Evolutionary conservation across 2,113 vertebrate species (phyloP).

Genomic region (Harpagus bidentatus): DNA sequence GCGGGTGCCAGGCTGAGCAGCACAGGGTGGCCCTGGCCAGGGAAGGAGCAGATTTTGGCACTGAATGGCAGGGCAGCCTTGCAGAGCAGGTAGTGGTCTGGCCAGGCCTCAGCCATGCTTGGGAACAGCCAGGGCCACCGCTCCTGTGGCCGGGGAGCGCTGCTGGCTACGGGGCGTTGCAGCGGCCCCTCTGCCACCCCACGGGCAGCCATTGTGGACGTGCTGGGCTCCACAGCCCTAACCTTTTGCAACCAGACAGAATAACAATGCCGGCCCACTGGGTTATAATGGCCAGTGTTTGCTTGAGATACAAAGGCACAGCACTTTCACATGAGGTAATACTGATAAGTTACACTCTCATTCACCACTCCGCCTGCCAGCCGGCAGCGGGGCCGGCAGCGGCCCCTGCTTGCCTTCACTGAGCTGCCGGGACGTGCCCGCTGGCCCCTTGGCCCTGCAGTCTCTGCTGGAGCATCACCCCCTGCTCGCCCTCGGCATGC

Average conservation of each 20-base stretch:
- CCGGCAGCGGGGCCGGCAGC: background rate
- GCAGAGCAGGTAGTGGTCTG: background rate
- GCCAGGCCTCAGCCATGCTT: background rate
- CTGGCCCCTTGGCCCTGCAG: rapidly evolving
- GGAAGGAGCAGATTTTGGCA: background rate
- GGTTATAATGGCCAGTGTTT: conserved; percentile 59
- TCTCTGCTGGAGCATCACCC: background rate
- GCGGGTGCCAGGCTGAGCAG: background rate
- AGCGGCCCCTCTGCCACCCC: background rate
- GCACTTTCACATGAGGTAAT: conserved; percentile 70
- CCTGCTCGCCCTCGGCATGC: rapidly evolving
- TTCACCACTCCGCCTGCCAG: background rate
- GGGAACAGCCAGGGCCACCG: background rate
- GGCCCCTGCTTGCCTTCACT: background rate
- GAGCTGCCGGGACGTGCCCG: background rate
- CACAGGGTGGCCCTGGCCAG: background rate
- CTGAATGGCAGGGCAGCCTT: background rate
- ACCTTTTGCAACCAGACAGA: conserved; percentile 51
- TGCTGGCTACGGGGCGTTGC: rapidly evolving
- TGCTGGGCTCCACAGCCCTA: conserved; percentile 44
- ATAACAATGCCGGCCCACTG: conserved; percentile 53
- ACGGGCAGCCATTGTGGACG: background rate
- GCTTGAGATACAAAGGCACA: conserved; percentile 63
- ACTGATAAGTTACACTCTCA: conserved; percentile 46
- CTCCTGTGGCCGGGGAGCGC: rapidly evolving